Base-by-base conservation (phyloP, 2,888 invertebrate genomes). In the Hesperia comma region DNA sequence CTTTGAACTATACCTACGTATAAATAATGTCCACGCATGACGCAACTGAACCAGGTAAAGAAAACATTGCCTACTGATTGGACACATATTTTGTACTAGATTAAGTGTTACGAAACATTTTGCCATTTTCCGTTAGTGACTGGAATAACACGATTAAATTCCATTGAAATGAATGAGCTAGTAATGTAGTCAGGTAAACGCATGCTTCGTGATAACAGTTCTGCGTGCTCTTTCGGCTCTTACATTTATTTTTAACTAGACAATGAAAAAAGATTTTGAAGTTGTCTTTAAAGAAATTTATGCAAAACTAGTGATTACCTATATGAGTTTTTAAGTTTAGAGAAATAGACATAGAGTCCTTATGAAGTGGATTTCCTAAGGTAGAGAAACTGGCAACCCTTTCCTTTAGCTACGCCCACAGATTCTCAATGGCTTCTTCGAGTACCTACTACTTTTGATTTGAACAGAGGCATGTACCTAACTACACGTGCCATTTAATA, bases 31-130 rank as follows among this genome's bases (percentile, higher is more conserved):
- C 54, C 14, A 56, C 41, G 32, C 15, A 60, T 60, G 60, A 66
- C 66, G 66, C 53, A 66, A 58, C 32, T 26, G 12, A 60, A 41
- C 19, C 56, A 21, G 19, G 33, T 15, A 40, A 64, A 3, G 14
- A 58, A 64, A 63, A 63, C 40, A 57, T 41, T 49, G 63, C 63
- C 63, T 57, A 57, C 63, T 56, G 63, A 63, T 63, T 63, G 63
- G 46, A 63, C 63, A 63, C 56, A 56, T 63, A 63, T 37, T 54
- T 55, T 33, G 46, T 49, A 49, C 10, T 10, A 63, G 53, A 54
- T 53, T 58, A 32, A 40, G 14, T 6, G n/a, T 63, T 63, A 33
- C 46, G 55, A 55, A 55, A 63, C 33, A 17, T 41, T 43, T 62
- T 62, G 62, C 62, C 62, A 55, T 55, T 62, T 55, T 55, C 41